Evolutionary conservation across 2,113 vertebrate species (phyloP).

Genomic region (Phalacrocorax brasilianus): DNA sequence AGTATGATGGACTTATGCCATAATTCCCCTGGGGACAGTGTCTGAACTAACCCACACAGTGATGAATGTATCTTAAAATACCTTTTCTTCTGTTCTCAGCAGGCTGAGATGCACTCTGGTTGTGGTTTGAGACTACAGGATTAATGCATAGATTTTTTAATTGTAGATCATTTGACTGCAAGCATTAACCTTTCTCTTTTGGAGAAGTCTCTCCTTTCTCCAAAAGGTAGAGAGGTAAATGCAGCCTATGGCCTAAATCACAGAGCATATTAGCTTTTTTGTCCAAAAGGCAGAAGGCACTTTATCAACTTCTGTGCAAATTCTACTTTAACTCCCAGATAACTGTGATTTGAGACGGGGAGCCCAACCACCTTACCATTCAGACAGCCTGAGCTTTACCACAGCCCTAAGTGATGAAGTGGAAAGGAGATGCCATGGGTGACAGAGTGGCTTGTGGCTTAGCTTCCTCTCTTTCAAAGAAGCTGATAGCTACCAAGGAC

Average conservation of each 20-base stretch:
- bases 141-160: background rate
- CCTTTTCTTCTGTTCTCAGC: background rate
- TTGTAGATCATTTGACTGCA: background rate
- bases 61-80: background rate
- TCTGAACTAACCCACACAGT: background rate
- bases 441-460: background rate
- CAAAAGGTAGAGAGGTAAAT: background rate
- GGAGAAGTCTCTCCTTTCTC: background rate
- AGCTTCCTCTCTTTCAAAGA: background rate
- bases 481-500: background rate
- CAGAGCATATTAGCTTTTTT: background rate
- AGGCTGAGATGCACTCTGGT: background rate
- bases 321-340: background rate
- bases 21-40: background rate
- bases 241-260: background rate
- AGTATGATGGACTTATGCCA: background rate
- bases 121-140: background rate
- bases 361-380: background rate
- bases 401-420: background rate
- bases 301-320: background rate
- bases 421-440: background rate
- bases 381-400: background rate
- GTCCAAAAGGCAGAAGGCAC: background rate
- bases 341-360: background rate
- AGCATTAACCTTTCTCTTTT: background rate